Evolutionary conservation across 35 echinoderm and acorn worm species (phyloP).

Genomic region (Strongylocentrotus purpuratus): DNA sequence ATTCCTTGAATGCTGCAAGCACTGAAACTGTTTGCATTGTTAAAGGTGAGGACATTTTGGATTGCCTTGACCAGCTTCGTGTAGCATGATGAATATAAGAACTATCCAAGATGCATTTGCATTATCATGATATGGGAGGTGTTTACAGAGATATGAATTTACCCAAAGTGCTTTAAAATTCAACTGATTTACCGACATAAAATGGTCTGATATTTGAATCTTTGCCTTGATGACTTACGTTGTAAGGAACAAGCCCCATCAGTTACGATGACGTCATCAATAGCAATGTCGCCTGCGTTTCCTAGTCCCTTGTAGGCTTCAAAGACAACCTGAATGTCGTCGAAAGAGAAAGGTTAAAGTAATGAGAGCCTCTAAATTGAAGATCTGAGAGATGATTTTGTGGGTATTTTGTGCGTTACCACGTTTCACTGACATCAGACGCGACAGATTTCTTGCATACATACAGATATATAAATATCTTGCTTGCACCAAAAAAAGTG

Average conservation of each 20-base stretch:
- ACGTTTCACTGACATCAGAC: too few relatives aligned
- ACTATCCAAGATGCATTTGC: not conserved
- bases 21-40: too few relatives aligned
- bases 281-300: slow-evolving; percentile 74
- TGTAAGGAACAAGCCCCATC: slow-evolving; percentile 54
- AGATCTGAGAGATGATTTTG: too few relatives aligned
- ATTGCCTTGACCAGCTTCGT: too few relatives aligned
- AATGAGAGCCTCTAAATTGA: too few relatives aligned
- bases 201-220: not conserved
- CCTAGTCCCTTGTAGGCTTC: slow-evolving; percentile 63
- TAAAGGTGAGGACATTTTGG: too few relatives aligned
- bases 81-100: too few relatives aligned
- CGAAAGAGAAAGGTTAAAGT: not conserved
- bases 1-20: too few relatives aligned
- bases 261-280: slow-evolving; percentile 79
- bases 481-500: too few relatives aligned
- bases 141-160: not conserved
- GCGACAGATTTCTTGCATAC: too few relatives aligned
- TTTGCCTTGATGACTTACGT: slow-evolving; percentile 58
- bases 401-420: too few relatives aligned
- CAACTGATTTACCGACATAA: not conserved
- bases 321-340: slow-evolving; percentile 73
- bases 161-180: not conserved
- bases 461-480: too few relatives aligned
- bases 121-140: not conserved